Percentiles rank a stretch among this genome's conserved stretches.
Conservation (phyloP, 2,113 vertebrate species). For the Anoura caudifer region DNA sequence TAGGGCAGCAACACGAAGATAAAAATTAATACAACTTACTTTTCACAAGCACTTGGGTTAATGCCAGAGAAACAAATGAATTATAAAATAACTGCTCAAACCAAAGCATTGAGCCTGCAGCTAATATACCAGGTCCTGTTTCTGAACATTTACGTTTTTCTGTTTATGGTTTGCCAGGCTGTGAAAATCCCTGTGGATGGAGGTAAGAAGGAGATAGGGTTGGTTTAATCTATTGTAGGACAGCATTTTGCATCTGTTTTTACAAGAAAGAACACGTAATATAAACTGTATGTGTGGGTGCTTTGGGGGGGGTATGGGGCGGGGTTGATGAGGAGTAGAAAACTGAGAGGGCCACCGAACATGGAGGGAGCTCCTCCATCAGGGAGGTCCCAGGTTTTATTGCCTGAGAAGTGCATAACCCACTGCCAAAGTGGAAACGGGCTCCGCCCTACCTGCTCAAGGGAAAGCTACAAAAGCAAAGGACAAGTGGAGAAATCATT, state of each 20-base stretch:
- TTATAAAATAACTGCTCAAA: constrained; percentile 50
- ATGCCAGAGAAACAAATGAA: constrained; percentile 73
- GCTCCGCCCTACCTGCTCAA: constrained; percentile 34
- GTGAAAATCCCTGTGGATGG: background rate
- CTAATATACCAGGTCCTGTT: background rate
- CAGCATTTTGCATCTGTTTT: constrained; percentile 39
- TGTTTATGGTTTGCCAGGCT: constrained; percentile 15
- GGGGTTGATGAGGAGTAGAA: constrained; percentile 1
- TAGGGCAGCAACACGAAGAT: constrained; percentile 68
- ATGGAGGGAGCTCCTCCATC: background rate
- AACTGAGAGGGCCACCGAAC: constrained; percentile 13
- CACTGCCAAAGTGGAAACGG: constrained; percentile 37
- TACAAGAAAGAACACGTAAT: constrained; percentile 47
- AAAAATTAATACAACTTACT: constrained; percentile 69
- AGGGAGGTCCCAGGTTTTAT: constrained; percentile 69
- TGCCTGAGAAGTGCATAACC: constrained; percentile 37
- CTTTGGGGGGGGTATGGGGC: background rate
- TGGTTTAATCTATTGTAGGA: constrained; percentile 27
- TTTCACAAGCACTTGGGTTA: constrained; percentile 66
- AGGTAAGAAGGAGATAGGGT: background rate
- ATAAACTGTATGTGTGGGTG: constrained; percentile 1
- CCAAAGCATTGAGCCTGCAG: constrained; percentile 46
- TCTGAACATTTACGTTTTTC: background rate
- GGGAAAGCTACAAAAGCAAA: constrained; percentile 21
- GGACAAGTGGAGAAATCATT: constrained; percentile 42